Conservation (phyloP, 2,797 vertebrate genomes). For the Eleutherodactylus coqui region DNA sequence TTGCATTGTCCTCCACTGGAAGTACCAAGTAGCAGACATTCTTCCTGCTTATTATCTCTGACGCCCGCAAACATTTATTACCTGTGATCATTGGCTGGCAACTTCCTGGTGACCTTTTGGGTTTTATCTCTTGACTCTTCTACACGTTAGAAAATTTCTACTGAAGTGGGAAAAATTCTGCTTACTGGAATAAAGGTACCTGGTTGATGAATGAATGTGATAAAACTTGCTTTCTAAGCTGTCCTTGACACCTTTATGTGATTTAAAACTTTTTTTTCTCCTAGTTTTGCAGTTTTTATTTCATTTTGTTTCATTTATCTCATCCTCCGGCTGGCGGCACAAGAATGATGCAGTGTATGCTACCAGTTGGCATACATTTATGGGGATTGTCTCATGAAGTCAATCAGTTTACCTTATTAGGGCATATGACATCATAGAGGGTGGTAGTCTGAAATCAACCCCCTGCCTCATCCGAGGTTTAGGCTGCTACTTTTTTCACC, state of each 20-base stretch:
- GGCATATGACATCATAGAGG: no score
- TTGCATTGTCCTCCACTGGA: constrained; percentile 26
- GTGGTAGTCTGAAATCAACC: no score
- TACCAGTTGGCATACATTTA: no score
- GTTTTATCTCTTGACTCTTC: constrained; percentile 1
- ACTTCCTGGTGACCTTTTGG: neutral
- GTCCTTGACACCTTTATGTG: neutral
- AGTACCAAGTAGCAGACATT: constrained; percentile 14
- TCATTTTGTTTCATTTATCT: neutral
- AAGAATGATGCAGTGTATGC: neutral
- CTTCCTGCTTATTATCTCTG: constrained; percentile 27
- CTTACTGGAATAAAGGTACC: constrained; percentile 4
- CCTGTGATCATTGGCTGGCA: neutral
- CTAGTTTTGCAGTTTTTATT: neutral
- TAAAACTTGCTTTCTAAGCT: constrained; percentile 4
- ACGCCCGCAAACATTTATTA: constrained; percentile 13
- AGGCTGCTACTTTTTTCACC: no score
- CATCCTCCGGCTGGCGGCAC: neutral
- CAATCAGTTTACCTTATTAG: no score
- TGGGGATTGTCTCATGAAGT: no score
- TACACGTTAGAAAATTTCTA: constrained; percentile 2
- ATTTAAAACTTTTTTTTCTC: neutral
- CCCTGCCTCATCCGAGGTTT: no score
- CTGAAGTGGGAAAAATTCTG: neutral
- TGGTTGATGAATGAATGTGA: neutral